Base-by-base conservation (phyloP, 2,888 invertebrate genomes). In the Oxystoma pomonae region DNA sequence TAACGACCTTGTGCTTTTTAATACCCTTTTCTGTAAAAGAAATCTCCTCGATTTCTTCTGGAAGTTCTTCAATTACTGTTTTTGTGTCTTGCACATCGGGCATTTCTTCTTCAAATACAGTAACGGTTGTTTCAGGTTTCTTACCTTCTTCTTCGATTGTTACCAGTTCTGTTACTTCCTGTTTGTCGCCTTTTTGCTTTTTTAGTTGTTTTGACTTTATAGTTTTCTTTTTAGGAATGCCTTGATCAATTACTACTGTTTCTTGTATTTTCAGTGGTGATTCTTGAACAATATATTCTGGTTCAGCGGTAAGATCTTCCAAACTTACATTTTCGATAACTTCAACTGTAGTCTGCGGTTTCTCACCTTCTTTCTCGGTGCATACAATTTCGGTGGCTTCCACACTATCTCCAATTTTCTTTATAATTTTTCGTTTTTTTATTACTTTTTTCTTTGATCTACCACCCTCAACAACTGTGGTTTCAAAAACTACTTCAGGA, bases 361-460 rank as follows among this genome's bases (percentile, higher is more conserved):
- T 80, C 57, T 65, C 67, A 16, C 66, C 67, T 20, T 68, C 67
- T 57, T 65, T 62, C 65, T 82, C 80, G 57, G 80, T 73, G 0
- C 81, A 82, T 67, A 80, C 77, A 64, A 83, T 82, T 75, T 81
- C 80, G 60, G 73, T 72, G 49, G 69, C 67, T 74, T 79, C 73
- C 67, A 73, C 57, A 70, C 74, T 65, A 17, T 68, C 78, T 2
- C 68, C 72, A n/a, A 71, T 70, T 5, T 68, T 70, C 67, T 73
- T 76, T 55, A 73, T 77, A 9, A 71, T 74, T 1, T 76, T 72
- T 55, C 67, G 56, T 55, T 67, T 69, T 55, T 67, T 70, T 9
- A 64, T 57, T 21, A 68, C 59, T 52, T 65, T 64, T 16, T 68
- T 66, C 71, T 73, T 73, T 74, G 22, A 63, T 5, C 52, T 60